Evolutionary conservation across 2,888 invertebrate genomes (phyloP).

Genomic region (Sepiola atlantica): DNA sequence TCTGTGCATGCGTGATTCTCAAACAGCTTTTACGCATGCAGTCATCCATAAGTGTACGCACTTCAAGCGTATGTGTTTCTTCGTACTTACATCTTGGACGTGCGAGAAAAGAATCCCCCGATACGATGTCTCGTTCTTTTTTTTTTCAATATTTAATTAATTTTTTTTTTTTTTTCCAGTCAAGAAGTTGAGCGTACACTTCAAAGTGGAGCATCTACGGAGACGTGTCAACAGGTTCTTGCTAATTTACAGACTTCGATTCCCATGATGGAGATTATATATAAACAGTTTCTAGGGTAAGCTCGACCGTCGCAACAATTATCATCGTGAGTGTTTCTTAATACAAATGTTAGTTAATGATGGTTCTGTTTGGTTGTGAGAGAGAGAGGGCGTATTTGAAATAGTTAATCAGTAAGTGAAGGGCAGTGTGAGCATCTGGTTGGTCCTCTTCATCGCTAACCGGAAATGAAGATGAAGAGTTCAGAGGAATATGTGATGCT

Average conservation of each 20-base stretch:
- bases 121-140: no score
- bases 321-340: not conserved
- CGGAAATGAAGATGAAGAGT: no score
- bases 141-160: not conserved
- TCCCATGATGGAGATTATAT: conserved; percentile 32
- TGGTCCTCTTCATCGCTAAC: not conserved
- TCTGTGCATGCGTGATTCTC: no score
- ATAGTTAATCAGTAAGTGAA: not conserved
- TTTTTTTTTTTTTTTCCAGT: not conserved
- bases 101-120: no score
- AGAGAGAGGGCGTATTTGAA: not conserved
- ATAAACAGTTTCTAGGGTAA: not conserved
- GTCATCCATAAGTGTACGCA: no score
- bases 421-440: not conserved
- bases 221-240: not conserved
- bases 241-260: not conserved
- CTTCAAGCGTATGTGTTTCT: no score
- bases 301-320: not conserved
- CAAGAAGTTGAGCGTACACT: conserved; percentile 36
- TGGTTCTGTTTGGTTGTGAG: no score
- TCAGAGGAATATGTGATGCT: no score
- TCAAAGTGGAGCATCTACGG: conserved; percentile 15
- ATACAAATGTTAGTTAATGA: not conserved
- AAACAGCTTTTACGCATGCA: no score
- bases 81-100: no score